Evolutionary conservation across 2,888 invertebrate species (phyloP).

Genomic region (Oligia fasciuncula): DNA sequence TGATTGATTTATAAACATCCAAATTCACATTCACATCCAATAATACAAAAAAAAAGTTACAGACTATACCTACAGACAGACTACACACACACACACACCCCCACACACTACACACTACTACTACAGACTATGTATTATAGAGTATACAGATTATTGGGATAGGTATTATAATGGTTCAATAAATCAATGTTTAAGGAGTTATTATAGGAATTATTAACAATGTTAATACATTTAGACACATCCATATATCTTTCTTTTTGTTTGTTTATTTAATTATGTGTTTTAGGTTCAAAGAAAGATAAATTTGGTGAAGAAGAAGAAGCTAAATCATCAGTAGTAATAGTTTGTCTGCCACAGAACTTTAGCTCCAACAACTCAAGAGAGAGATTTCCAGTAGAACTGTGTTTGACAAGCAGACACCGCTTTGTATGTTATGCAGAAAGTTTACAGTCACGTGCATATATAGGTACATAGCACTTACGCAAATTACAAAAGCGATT

Average conservation of each 20-base stretch:
- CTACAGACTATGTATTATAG: too few relatives aligned
- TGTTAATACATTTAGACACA: too few relatives aligned
- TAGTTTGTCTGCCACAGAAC: conserved; percentile 6
- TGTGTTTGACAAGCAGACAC: conserved; percentile 4
- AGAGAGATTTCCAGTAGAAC: conserved; percentile 3
- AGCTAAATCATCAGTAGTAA: neutral
- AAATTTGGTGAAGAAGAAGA: neutral
- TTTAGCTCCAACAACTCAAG: neutral
- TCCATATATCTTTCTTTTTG: too few relatives aligned
- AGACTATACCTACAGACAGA: too few relatives aligned
- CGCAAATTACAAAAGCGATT: neutral
- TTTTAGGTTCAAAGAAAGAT: too few relatives aligned
- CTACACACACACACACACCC: too few relatives aligned
- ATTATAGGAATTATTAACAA: too few relatives aligned
- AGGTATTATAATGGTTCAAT: too few relatives aligned
- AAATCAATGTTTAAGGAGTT: too few relatives aligned
- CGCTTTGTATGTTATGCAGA: neutral
- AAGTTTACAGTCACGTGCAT: too few relatives aligned
- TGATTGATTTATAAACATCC: neutral
- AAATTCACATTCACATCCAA: neutral
- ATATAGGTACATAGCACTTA: neutral
- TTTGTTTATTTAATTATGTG: too few relatives aligned
- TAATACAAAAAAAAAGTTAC: neutral
- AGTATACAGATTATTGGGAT: neutral
- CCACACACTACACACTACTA: too few relatives aligned